Evolutionary conservation across 2,797 vertebrate species (phyloP).

Genomic region (Sciaenops ocellatus): DNA sequence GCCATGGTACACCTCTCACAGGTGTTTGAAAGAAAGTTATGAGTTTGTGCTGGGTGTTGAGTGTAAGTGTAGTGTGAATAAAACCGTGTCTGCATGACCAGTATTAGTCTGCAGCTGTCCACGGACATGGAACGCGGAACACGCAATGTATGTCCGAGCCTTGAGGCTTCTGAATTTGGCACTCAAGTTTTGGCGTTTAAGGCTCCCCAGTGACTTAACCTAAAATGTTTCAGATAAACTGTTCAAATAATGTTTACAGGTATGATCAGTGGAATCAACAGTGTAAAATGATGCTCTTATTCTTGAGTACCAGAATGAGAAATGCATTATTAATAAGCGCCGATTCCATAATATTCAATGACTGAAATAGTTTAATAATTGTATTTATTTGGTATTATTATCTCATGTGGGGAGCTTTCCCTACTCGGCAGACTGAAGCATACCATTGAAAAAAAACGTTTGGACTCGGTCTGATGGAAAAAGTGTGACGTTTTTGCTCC

Average conservation of each 20-base stretch:
- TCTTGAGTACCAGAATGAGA: not conserved
- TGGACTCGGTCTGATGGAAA: not conserved
- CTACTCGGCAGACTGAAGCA: not conserved
- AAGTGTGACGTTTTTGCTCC: slow-evolving; percentile 16
- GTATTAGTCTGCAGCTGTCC: too few relatives aligned
- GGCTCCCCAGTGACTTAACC: not conserved
- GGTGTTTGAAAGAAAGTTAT: too few relatives aligned
- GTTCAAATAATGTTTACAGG: not conserved
- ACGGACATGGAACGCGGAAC: too few relatives aligned
- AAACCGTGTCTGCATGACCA: too few relatives aligned
- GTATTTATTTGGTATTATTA: not conserved
- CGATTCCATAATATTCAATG: not conserved
- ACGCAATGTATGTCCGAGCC: too few relatives aligned
- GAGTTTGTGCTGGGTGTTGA: too few relatives aligned
- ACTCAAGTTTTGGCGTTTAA: not conserved
- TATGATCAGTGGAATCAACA: not conserved
- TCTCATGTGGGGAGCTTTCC: not conserved
- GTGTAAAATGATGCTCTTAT: not conserved
- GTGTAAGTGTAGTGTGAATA: too few relatives aligned
- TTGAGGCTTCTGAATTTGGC: not conserved
- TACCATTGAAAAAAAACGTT: slow-evolving; percentile 9
- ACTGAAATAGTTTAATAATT: not conserved
- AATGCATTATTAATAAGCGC: not conserved
- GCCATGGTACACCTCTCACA: too few relatives aligned
- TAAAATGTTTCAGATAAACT: not conserved